Evolutionary conservation across 2,888 invertebrate genomes (phyloP), one percentile per base, ranked within the genome.

Genomic region (Aporophyla lueneburgensis): DNA sequence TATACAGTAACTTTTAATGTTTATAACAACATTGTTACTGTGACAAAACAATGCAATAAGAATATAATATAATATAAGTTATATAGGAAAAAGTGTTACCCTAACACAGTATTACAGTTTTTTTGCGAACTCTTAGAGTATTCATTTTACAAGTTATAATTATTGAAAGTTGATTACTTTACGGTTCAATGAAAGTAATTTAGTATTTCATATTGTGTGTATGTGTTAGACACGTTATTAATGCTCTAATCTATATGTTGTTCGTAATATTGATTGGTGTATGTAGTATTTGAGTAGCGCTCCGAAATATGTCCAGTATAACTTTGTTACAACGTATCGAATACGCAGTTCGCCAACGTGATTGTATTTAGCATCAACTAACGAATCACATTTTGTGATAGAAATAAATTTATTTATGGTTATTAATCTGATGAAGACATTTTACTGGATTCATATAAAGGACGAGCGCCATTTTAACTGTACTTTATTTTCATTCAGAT

Each of bases 241-340:
- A 67, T 46, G 62, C 65, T 75, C n/a, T n/a, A n/a, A n/a, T 79
- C 43, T 86, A 71, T 77, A 59, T 86, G 69, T 81, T 76, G 78
- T 86, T 74, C 49, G 76, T 84, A 58, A 58, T 76, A 70, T 70
- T 69, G 12, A 62, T 72, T 76, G 53, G 54, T 73, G 62, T 77
- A 61, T 67, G 62, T 51, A 43, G 24, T 71, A 62, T 61, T 62
- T 76, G 46, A 24, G n/a, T 58, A 66, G 61, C 59, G 69, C 51
- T 66, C 66, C 24, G 2, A 46, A 82, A 65, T 69, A 71, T 71
- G 27, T n/a, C 54, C 80, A 62, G 58, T 43, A 65, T 19, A 33
- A 43, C 10, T n/a, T 66, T 49, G 12, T 27, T 27, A 49, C 5
- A 16, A 53, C 21, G 40, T 40, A 54, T 33, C 33, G 33, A 1